These are phyloP conservation scores for Burhinus oedicnemus DNA, from an alignment of 2,113 vertebrate genomes.

Conservation along the genomic window DNA sequence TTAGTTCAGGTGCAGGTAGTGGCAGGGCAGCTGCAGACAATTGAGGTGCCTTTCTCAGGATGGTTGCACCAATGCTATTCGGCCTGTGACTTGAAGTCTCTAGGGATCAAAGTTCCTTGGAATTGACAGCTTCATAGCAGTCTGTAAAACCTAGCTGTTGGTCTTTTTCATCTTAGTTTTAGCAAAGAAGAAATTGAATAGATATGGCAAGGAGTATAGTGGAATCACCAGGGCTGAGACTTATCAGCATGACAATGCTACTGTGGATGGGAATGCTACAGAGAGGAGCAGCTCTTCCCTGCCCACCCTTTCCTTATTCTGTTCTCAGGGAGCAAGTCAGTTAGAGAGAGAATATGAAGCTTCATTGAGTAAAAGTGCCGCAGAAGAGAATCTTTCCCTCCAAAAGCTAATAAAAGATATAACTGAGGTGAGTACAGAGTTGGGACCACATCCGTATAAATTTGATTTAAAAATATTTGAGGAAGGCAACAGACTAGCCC, in stretches of 20 bases:
- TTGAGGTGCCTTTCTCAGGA: not conserved
- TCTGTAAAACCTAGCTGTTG: not conserved
- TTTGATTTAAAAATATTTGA: not conserved
- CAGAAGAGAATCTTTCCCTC: slow-evolving; percentile 72
- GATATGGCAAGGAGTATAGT: not conserved
- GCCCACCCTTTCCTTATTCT: not conserved
- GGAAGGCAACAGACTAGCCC: not conserved
- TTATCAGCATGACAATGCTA: not conserved
- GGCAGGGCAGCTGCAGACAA: not conserved
- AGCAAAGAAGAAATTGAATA: not conserved
- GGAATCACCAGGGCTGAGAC: not conserved
- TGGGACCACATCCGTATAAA: not conserved
- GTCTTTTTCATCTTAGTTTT: not conserved
- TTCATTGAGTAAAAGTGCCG: slow-evolving; percentile 56
- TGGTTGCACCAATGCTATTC: not conserved
- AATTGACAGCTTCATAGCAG: not conserved
- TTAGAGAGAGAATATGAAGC: slow-evolving; percentile 67
- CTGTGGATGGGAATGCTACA: not conserved
- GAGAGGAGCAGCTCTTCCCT: not conserved
- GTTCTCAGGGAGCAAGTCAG: slow-evolving; percentile 67
- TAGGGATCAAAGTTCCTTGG: not conserved
- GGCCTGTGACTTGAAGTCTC: not conserved
- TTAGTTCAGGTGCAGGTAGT: not conserved
- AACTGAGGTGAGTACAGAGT: slow-evolving; percentile 61
- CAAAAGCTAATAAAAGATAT: slow-evolving; percentile 71